A percentile compares a stretch with the other conserved stretches of the same genome.
phyloP scores from a whole-genome alignment of 1,140 invertebrate species.

The Ceratina japonica region DNA sequence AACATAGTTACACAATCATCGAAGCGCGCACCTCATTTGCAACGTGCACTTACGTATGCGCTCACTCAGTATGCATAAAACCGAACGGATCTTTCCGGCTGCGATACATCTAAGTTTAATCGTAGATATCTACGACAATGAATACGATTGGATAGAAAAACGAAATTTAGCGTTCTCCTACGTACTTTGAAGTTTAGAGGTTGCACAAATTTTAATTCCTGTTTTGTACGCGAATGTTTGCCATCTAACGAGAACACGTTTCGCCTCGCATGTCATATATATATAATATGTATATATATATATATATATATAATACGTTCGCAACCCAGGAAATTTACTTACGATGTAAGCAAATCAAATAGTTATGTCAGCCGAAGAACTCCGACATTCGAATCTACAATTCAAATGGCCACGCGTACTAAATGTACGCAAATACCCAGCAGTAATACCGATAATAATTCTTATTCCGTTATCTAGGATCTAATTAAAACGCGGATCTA shows the following conservation, averaged over 20 bases:
- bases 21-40: neutral
- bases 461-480: neutral
- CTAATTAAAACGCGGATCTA: neutral
- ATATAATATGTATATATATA: too few species aligned
- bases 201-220: too few species aligned
- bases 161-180: too few species aligned
- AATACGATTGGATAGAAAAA: too few species aligned
- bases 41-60: neutral
- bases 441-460: neutral
- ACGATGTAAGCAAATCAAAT: neutral
- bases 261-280: too few species aligned
- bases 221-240: too few species aligned
- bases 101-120: neutral
- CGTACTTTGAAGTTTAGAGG: too few species aligned
- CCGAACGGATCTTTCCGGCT: neutral
- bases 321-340: neutral
- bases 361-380: neutral
- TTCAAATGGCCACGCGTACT: neutral
- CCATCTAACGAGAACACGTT: too few species aligned
- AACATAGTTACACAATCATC: slow-evolving; percentile 2
- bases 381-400: slow-evolving; percentile 3
- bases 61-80: neutral
- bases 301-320: too few species aligned
- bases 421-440: too few species aligned
- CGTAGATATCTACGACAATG: too few species aligned